These are phyloP conservation scores for Botia almorhae DNA, from an alignment of 2,797 vertebrate species.

Conservation along the genomic window DNA sequence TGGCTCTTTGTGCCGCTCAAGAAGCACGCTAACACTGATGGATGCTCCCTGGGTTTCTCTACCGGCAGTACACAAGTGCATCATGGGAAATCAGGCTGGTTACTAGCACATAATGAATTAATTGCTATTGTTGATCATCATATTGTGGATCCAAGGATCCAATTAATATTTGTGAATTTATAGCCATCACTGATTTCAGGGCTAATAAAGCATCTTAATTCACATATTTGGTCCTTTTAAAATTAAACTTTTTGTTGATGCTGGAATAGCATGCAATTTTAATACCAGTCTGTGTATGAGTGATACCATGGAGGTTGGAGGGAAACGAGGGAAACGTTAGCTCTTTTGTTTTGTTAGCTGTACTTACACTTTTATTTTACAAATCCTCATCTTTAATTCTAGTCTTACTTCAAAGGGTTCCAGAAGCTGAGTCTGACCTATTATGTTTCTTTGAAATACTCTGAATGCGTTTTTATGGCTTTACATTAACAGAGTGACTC, in stretches of 20 bases:
- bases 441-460: conserved; percentile 62
- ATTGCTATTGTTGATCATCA: too few relatives aligned
- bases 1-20: conserved; percentile 70
- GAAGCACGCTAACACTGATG: conserved; percentile 72
- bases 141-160: too few relatives aligned
- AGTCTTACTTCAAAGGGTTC: conserved; percentile 61
- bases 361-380: conserved; percentile 60
- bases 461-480: conserved; percentile 66
- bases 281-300: conserved; percentile 24
- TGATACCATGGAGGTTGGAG: conserved; percentile 18
- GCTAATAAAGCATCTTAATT: neutral
- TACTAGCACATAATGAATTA: neutral
- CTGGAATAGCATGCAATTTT: neutral
- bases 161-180: neutral
- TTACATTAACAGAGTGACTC: conserved; percentile 65
- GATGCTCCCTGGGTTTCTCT: conserved; percentile 69
- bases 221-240: too few relatives aligned
- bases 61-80: neutral
- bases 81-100: neutral
- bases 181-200: neutral
- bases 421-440: conserved; percentile 52
- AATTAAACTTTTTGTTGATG: too few relatives aligned
- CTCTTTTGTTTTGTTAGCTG: conserved; percentile 67
- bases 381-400: conserved; percentile 52
- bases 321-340: neutral